phyloP scores from a whole-genome alignment of 2,888 invertebrate genomes.

The Cephus pulcher region DNA sequence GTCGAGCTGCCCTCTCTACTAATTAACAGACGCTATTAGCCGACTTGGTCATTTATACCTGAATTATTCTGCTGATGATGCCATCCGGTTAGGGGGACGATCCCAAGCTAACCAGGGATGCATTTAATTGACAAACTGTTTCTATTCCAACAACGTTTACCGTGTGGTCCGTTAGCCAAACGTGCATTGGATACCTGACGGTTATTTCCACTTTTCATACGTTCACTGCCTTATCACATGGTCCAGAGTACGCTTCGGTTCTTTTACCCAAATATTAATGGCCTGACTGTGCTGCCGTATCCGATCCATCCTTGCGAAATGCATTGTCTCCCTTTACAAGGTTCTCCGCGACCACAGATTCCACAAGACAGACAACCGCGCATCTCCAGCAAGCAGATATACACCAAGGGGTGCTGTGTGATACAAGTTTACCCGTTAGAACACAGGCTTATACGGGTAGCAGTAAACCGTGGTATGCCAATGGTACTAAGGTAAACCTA shows the following conservation, averaged over 20 bases:
- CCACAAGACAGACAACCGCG: not conserved
- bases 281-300: not conserved
- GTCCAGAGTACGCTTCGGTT: not conserved
- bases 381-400: not conserved
- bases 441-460: slow-evolving; percentile 17
- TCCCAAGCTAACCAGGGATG: not conserved
- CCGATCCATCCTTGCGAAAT: not conserved
- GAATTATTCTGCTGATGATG: slow-evolving; percentile 43
- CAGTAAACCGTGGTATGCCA: slow-evolving; percentile 29
- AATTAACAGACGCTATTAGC: slow-evolving; percentile 51
- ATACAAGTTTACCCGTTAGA: not conserved
- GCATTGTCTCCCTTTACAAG: not conserved
- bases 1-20: slow-evolving; percentile 30
- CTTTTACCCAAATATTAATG: not conserved
- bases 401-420: not conserved
- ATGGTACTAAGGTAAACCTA: slow-evolving; percentile 28
- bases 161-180: not conserved
- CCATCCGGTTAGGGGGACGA: not conserved
- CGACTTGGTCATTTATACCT: slow-evolving; percentile 49
- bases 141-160: not conserved
- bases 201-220: not conserved
- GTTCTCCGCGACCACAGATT: not conserved
- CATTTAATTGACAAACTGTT: not conserved
- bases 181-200: not conserved
- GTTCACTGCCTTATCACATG: not conserved